These are phyloP conservation scores for Marisa cornuarietis DNA, from an alignment of 1,140 invertebrate genomes.

Conservation along the genomic window DNA sequence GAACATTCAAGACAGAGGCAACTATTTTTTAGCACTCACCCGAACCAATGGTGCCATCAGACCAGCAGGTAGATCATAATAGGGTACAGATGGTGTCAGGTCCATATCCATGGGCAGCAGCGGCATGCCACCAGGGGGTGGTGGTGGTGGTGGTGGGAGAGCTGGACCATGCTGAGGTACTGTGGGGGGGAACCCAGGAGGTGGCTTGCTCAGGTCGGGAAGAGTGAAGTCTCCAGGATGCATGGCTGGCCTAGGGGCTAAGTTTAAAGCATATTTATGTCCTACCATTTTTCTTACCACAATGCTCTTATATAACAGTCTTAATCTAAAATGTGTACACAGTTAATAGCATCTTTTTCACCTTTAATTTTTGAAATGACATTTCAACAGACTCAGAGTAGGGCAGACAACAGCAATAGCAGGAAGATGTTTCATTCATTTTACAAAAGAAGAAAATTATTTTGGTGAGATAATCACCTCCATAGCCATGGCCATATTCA, in stretches of 20 bases:
- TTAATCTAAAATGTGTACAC: no score
- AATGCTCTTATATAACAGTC: no score
- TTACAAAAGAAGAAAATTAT: no score
- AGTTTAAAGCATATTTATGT: not conserved
- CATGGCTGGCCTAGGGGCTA: slow-evolving; percentile 37
- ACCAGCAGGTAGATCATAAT: slow-evolving; percentile 95
- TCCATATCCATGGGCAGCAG: slow-evolving; percentile 54
- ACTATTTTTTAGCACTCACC: slow-evolving; percentile 65
- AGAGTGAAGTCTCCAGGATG: slow-evolving; percentile 36
- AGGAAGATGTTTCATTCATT: no score
- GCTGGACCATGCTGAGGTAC: slow-evolving; percentile 17
- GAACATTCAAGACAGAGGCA: no score
- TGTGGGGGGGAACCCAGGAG: slow-evolving; percentile 64
- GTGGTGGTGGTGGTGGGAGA: slow-evolving; percentile 66
- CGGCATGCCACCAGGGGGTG: slow-evolving; percentile 65
- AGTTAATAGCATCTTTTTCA: no score
- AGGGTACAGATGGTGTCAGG: slow-evolving; percentile 86
- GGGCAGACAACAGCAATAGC: no score
- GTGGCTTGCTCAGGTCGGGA: slow-evolving; percentile 71
- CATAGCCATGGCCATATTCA: slow-evolving; percentile 51
- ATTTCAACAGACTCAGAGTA: no score
- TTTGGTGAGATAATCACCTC: not conserved
- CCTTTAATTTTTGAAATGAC: no score
- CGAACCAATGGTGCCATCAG: slow-evolving; percentile 94
- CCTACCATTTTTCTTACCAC: not conserved